phyloP scores from a whole-genome alignment of 2,888 invertebrate genomes.

The Tenthredo amoena region DNA sequence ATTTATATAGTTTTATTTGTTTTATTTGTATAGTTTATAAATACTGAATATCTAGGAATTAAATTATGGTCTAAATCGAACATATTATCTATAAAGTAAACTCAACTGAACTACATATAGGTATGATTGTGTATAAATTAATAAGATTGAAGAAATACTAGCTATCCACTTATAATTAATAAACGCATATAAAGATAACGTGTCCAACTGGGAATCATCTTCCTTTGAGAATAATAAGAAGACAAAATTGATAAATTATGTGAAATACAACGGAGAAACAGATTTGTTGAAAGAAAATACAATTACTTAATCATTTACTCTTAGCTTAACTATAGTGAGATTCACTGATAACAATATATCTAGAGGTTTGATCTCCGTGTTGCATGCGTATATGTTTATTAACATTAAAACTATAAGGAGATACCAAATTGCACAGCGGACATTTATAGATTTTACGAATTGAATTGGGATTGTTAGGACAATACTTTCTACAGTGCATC shows the following conservation, averaged over 20 bases:
- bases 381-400: slow-evolving; percentile 58
- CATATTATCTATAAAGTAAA: neutral
- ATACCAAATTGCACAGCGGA: slow-evolving; percentile 64
- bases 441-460: slow-evolving; percentile 63
- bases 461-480: slow-evolving; percentile 39
- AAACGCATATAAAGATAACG: neutral
- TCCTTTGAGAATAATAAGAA: neutral
- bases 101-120: neutral
- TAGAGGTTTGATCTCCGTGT: slow-evolving; percentile 24
- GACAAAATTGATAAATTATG: neutral
- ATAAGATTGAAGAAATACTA: neutral
- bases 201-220: neutral
- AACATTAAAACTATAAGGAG: slow-evolving; percentile 63
- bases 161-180: neutral
- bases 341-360: slow-evolving; percentile 23
- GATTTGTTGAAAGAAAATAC: neutral
- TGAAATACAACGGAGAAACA: neutral
- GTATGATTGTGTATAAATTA: neutral
- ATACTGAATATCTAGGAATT: neutral
- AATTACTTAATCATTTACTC: neutral
- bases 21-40: slow-evolving; percentile 7
- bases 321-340: neutral
- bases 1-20: slow-evolving; percentile 9
- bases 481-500: slow-evolving; percentile 33
- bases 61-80: neutral